These are phyloP conservation scores for Agonum fuliginosum DNA, from an alignment of 2,888 invertebrate genomes.

Conservation along the genomic window DNA sequence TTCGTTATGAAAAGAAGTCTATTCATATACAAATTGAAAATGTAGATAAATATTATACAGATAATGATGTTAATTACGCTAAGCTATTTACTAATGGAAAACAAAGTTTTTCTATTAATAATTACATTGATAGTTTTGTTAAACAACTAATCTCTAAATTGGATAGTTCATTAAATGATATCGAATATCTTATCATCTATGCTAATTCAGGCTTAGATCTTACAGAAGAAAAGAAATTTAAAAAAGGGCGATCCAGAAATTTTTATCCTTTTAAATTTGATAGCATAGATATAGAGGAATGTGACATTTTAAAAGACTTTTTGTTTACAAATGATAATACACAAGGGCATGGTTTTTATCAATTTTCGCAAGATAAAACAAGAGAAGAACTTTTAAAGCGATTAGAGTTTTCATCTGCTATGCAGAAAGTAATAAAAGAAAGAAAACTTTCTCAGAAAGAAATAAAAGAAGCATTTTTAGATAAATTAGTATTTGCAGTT, in stretches of 20 bases:
- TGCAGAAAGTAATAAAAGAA: conserved; percentile 63
- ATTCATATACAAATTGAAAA: conserved; percentile 65
- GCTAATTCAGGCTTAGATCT: conserved; percentile 64
- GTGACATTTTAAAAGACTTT: conserved; percentile 63
- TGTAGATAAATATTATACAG: conserved; percentile 63
- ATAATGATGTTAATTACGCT: conserved; percentile 64
- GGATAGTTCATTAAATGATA: conserved; percentile 61
- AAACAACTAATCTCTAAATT: conserved; percentile 61
- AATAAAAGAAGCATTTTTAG: conserved; percentile 65
- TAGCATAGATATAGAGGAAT: conserved; percentile 63
- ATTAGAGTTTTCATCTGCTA: conserved; percentile 64
- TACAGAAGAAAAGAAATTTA: conserved; percentile 63
- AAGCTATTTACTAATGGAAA: conserved; percentile 63
- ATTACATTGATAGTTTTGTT: conserved; percentile 65
- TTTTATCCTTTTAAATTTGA: conserved; percentile 64
- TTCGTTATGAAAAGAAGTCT: conserved; percentile 63
- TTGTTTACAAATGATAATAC: conserved; percentile 62
- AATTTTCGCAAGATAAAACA: conserved; percentile 63
- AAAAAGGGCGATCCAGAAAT: conserved; percentile 58
- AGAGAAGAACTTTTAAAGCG: conserved; percentile 64
- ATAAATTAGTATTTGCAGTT: conserved; percentile 62
- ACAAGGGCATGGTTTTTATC: conserved; percentile 62
- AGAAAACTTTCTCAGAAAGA: conserved; percentile 62
- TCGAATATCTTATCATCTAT: conserved; percentile 65
- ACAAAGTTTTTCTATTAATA: conserved; percentile 63